These are phyloP conservation scores for Nudaria mundana DNA, from an alignment of 2,888 invertebrate species.

Conservation along the genomic window DNA sequence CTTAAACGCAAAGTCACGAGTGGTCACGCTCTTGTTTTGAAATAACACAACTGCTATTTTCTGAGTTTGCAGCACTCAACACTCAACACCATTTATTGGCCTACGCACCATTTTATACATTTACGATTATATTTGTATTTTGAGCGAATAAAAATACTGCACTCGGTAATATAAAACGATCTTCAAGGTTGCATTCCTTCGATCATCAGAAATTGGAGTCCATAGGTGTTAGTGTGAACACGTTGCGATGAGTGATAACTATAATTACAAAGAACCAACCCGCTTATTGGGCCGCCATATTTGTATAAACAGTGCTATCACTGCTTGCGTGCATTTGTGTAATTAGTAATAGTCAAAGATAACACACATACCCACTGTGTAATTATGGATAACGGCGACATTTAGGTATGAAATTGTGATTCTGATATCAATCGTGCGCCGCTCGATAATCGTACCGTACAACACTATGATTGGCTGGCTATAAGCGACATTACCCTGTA, in stretches of 20 bases:
- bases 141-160: background rate
- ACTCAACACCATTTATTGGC: too few species aligned
- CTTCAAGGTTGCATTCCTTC: constrained; percentile 5
- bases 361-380: constrained; percentile 52
- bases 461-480: constrained; percentile 43
- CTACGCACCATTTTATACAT: too few species aligned
- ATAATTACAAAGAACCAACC: constrained; percentile 50
- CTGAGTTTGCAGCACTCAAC: too few species aligned
- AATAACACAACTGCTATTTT: too few species aligned
- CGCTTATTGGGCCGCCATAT: constrained; percentile 45
- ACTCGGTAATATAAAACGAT: background rate
- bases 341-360: constrained; percentile 67
- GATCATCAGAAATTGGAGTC: constrained; percentile 41
- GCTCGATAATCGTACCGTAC: constrained; percentile 38
- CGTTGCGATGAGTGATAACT: constrained; percentile 36
- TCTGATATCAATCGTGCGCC: constrained; percentile 51
- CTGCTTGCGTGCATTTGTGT: constrained; percentile 63
- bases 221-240: constrained; percentile 35
- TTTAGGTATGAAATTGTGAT: constrained; percentile 59
- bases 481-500: constrained; percentile 35
- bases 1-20: too few species aligned
- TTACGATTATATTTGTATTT: too few species aligned
- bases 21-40: too few species aligned
- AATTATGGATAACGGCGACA: constrained; percentile 61
- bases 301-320: constrained; percentile 53